These are phyloP conservation scores for Muraenolepis orangiensis DNA, from an alignment of 2,797 vertebrate species.

Conservation along the genomic window DNA sequence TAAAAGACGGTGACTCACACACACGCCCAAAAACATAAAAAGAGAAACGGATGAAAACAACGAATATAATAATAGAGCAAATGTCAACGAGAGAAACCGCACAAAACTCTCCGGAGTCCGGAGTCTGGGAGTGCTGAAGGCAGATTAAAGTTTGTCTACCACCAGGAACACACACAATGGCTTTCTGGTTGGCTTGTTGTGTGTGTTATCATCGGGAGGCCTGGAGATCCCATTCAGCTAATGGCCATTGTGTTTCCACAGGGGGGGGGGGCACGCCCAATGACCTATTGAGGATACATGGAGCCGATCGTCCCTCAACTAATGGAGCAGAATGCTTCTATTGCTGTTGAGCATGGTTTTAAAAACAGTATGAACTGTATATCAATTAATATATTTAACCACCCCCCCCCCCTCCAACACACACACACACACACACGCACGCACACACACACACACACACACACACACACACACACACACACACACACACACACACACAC, in stretches of 20 bases:
- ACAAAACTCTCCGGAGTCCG: neutral
- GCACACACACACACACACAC: no score
- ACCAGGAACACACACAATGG: neutral
- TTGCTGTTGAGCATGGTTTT: neutral
- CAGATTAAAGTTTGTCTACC: neutral
- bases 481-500: no score
- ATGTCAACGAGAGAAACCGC: neutral
- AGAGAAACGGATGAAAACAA: neutral
- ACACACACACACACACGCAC: neutral
- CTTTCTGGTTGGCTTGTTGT: neutral
- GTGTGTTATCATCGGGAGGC: neutral
- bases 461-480: no score
- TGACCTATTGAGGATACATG: neutral
- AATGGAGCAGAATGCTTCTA: neutral
- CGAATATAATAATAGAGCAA: neutral
- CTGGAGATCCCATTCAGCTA: neutral
- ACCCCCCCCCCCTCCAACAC: neutral
- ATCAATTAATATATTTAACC: neutral
- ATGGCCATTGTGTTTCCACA: neutral
- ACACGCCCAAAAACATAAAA: neutral
- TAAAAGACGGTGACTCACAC: slow-evolving; percentile 16
- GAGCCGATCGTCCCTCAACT: neutral
- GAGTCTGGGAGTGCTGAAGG: neutral
- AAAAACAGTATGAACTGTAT: neutral
- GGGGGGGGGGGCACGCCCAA: neutral